phyloP scores from a whole-genome alignment of 2,797 vertebrate genomes.

The Erpetoichthys calabaricus region DNA sequence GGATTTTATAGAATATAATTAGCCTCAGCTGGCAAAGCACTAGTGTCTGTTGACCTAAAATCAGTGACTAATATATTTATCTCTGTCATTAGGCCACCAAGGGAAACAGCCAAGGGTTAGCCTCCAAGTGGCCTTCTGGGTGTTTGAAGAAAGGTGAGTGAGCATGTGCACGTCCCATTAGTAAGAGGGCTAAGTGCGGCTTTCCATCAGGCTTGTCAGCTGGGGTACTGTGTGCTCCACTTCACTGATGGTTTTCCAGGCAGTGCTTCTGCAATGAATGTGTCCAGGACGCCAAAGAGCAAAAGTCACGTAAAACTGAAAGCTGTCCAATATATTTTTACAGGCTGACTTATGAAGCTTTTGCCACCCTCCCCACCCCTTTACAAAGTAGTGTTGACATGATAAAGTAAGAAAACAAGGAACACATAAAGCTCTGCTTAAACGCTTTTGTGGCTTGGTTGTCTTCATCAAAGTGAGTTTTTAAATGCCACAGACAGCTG shows the following conservation, averaged over 20 bases:
- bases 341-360: slow-evolving; percentile 8
- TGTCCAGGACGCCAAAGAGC: slow-evolving; percentile 27
- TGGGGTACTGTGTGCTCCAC: slow-evolving; percentile 12
- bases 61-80: slow-evolving; percentile 11
- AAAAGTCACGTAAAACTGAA: slow-evolving; percentile 39
- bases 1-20: slow-evolving; percentile 6
- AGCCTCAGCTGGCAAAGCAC: slow-evolving; percentile 9
- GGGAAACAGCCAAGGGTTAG: slow-evolving; percentile 3
- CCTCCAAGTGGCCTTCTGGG: slow-evolving; percentile 6
- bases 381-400: too few species aligned
- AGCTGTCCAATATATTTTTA: slow-evolving; percentile 31
- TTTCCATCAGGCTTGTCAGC: slow-evolving; percentile 32
- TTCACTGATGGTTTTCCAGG: slow-evolving; percentile 23
- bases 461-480: too few species aligned
- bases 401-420: too few species aligned
- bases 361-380: too few species aligned
- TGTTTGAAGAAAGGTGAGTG: slow-evolving; percentile 9
- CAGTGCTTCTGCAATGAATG: slow-evolving; percentile 13
- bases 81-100: slow-evolving; percentile 13
- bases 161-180: slow-evolving; percentile 11
- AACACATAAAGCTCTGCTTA: too few species aligned
- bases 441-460: too few species aligned
- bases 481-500: slow-evolving; percentile 1
- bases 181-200: slow-evolving; percentile 19
- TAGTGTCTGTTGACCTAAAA: slow-evolving; percentile 1